Conservation (phyloP, 1,140 invertebrate genomes). For the Mercenaria mercenaria region DNA sequence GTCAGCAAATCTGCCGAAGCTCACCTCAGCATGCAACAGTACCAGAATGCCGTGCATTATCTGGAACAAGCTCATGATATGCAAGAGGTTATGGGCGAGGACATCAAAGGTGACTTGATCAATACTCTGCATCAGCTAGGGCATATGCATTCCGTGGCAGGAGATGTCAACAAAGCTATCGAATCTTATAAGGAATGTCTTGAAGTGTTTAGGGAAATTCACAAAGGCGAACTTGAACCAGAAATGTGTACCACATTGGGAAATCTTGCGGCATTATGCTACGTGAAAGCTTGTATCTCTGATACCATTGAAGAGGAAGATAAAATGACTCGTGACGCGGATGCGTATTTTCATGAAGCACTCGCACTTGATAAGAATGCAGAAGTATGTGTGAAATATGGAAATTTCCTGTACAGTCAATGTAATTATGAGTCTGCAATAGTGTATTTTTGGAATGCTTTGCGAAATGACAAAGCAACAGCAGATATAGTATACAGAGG, state of each 20-base stretch:
- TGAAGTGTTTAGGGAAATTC: conserved; percentile 82
- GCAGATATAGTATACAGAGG: conserved; percentile 81
- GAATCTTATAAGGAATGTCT: conserved; percentile 82
- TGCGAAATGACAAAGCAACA: conserved; percentile 72
- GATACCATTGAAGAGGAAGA: conserved; percentile 80
- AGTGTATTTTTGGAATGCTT: conserved; percentile 77
- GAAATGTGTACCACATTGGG: conserved; percentile 83
- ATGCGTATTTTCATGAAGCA: conserved; percentile 82
- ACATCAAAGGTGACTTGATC: conserved; percentile 83
- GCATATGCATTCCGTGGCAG: conserved; percentile 83
- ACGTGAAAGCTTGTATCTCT: conserved; percentile 84
- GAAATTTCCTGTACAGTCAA: conserved; percentile 83
- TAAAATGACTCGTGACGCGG: conserved; percentile 80
- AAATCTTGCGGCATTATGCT: conserved; percentile 83
- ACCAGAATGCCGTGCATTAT: conserved; percentile 82
- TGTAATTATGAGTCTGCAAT: conserved; percentile 81
- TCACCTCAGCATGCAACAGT: conserved; percentile 84
- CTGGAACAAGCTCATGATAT: conserved; percentile 83
- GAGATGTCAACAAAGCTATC: conserved; percentile 83
- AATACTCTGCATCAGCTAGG: conserved; percentile 82
- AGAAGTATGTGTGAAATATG: conserved; percentile 82
- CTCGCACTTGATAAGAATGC: conserved; percentile 78
- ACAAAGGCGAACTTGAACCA: conserved; percentile 80
- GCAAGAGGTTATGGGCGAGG: conserved; percentile 83
- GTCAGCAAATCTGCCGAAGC: conserved; percentile 83